Conservation (phyloP, 2,797 vertebrate genomes). For the Cottoperca gobio region DNA sequence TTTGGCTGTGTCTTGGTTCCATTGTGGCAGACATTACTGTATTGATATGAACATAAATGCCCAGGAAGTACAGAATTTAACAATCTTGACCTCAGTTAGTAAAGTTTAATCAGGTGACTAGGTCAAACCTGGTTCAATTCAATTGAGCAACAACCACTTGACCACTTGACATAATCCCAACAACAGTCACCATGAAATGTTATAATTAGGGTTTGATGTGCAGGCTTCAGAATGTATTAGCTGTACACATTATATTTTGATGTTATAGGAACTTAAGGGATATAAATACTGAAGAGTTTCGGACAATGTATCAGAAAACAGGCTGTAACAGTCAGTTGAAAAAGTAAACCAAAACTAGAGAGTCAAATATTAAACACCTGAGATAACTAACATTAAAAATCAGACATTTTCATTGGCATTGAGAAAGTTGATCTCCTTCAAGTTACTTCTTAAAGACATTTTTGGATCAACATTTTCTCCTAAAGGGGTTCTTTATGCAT, state of each 20-base stretch:
- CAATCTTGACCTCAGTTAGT: background rate
- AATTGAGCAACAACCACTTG: background rate
- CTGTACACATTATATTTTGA: slow-evolving; percentile 13
- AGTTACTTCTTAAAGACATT: background rate
- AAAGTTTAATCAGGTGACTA: slow-evolving; percentile 15
- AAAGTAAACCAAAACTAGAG: background rate
- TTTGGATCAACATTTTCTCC: background rate
- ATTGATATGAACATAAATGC: background rate
- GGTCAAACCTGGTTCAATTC: background rate
- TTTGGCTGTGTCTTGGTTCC: background rate
- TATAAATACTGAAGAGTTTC: background rate
- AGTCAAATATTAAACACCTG: background rate
- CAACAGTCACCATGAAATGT: slow-evolving; percentile 10
- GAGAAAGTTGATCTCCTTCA: background rate
- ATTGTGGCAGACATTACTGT: background rate
- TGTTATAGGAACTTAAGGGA: background rate
- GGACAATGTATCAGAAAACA: background rate
- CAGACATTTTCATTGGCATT: background rate
- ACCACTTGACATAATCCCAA: background rate
- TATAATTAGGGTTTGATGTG: slow-evolving; percentile 21
- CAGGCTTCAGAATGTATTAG: slow-evolving; percentile 15
- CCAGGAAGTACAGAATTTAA: background rate
- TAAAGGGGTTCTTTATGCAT: background rate
- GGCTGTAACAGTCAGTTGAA: background rate
- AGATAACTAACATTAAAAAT: background rate